Evolutionary conservation across 2,797 vertebrate species (phyloP), one percentile per base, ranked within the genome.

Genomic region (Gobionotothen gibberifrons): DNA sequence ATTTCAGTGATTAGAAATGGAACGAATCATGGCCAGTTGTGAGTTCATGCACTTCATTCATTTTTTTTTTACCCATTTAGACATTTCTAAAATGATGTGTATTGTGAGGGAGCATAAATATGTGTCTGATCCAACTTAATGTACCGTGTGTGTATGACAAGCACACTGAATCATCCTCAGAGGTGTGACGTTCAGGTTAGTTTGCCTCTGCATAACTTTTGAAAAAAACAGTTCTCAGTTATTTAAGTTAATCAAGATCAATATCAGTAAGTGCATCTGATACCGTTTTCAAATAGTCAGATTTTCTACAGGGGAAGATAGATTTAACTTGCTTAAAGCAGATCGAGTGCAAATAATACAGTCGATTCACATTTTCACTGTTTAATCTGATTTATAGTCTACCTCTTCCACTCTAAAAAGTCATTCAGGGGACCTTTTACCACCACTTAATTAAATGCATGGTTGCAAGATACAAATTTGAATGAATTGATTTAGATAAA

Each of bases 351-450:
- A 79, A 78, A 89, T 82, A 69, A 85, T 69, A 60, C 66, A 84
- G 78, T 89, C 85, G 84, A 88, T 87, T 79, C 22, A 54, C 54
- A 87, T 85, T 86, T 85, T 81, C 76, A 79, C 59, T 47, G 61
- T 84, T 85, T 68, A 83, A 83, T 85, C 71, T 84, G 83, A 90
- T 91, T 85, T 64, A 87, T 78, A 43, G 61, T 29, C 63, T 81
- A 78, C 51, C 74, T 79, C 62, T 26, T 22, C 21, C 21, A 22
- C 21, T 22, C 21, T 22, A 22, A 22, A 22, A 22, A 22, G 21
- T 22, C 21, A 22, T 22, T 22, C 21, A 22, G 21, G 21, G 21
- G 21, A 22, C 21, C 21, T 22, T 22, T 22, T 22, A 22, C 21
- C 21, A 22, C 21, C 21, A 22, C 21, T 22, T 22, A 22, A 22